A percentile compares a stretch with the other conserved stretches of the same genome.
Evolutionary conservation across 2,113 vertebrate species (phyloP).

Genomic region (Scolopax mira): DNA sequence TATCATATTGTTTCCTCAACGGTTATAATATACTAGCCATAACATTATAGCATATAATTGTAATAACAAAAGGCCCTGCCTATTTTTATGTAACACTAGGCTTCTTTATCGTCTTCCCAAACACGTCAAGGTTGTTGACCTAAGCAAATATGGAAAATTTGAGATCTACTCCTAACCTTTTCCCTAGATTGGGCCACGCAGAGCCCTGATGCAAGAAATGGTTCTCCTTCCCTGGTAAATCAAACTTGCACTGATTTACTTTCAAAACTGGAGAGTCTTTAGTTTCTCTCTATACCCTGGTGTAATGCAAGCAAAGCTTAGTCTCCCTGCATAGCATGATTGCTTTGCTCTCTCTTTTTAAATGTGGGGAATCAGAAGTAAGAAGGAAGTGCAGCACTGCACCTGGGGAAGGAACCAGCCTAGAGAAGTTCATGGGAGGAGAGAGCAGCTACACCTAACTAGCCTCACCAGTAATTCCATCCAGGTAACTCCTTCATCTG

Average conservation of each 20-base stretch:
- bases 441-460: not conserved
- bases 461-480: slow-evolving; percentile 1
- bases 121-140: not conserved
- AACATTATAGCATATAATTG: not conserved
- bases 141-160: not conserved
- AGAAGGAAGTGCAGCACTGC: not conserved
- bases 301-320: not conserved
- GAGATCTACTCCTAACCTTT: not conserved
- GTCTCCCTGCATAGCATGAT: not conserved
- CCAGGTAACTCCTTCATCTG: not conserved
- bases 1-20: not conserved
- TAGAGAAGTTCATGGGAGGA: not conserved
- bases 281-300: not conserved
- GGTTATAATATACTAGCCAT: not conserved
- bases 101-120: not conserved
- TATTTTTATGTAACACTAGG: not conserved
- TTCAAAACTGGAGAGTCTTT: not conserved
- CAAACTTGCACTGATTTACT: not conserved
- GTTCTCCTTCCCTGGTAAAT: not conserved
- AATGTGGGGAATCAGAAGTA: not conserved
- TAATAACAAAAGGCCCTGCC: not conserved
- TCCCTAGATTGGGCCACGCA: not conserved
- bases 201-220: not conserved
- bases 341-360: not conserved
- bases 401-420: not conserved